Conservation (phyloP, 2,888 invertebrate genomes). For the Noctua fimbriata region DNA sequence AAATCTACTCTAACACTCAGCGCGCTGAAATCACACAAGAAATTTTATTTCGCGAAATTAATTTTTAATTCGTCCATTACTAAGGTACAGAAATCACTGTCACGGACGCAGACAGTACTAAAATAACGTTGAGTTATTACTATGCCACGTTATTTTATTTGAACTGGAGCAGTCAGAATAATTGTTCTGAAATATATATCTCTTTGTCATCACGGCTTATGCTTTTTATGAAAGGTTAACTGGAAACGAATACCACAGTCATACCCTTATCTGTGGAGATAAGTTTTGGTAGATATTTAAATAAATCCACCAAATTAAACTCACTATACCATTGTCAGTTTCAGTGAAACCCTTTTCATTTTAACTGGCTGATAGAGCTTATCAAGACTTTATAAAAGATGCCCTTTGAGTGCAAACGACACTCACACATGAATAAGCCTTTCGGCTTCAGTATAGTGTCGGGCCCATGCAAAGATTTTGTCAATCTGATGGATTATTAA, state of each 20-base stretch:
- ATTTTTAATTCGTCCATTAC: conserved; percentile 80
- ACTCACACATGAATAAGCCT: conserved; percentile 61
- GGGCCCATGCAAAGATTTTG: conserved; percentile 78
- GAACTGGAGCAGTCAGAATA: conserved; percentile 10
- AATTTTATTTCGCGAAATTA: conserved; percentile 84
- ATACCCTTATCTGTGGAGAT: conserved; percentile 52
- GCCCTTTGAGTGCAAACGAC: conserved; percentile 72
- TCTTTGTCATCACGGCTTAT: conserved; percentile 33
- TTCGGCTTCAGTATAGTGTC: conserved; percentile 66
- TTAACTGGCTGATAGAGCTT: conserved; percentile 73
- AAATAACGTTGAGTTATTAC: conserved; percentile 35
- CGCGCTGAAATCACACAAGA: conserved; percentile 79
- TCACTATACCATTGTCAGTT: conserved; percentile 67
- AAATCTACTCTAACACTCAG: conserved; percentile 75
- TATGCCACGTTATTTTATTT: conserved; percentile 32
- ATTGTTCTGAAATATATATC: conserved; percentile 22
- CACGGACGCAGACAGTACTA: conserved; percentile 57
- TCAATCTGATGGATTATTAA: conserved; percentile 85
- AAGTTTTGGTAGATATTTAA: conserved; percentile 63
- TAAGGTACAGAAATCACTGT: conserved; percentile 65
- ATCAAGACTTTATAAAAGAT: conserved; percentile 74
- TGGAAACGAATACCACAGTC: conserved; percentile 43
- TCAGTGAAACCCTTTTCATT: conserved; percentile 73
- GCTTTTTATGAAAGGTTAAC: conserved; percentile 33
- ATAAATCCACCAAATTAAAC: conserved; percentile 65